Base-by-base conservation (phyloP, 2,888 invertebrate species). In the Alentia gelatinosa region DNA sequence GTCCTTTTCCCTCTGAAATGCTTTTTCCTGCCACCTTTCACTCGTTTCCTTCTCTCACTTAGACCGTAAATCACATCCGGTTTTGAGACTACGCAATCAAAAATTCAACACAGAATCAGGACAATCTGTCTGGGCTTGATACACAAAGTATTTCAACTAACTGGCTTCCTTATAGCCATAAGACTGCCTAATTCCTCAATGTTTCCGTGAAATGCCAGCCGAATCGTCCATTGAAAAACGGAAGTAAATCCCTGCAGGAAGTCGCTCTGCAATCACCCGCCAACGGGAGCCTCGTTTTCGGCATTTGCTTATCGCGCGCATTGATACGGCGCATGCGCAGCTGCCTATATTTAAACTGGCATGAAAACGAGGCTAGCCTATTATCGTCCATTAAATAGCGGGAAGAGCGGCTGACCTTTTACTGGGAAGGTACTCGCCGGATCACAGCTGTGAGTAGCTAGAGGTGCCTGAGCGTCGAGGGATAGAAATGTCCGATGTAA, bases 281-380 rank as follows among this genome's bases (percentile, higher is more conserved):
- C 19, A 3, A n/a, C 5, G 56, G 56, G 56, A n/a, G 56, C 12
- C 56, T 56, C 56, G n/a, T 56, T 56, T 56, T 56, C 56, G 56
- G n/a, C 26, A 33, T 15, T n/a, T n/a, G 15, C 79, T 79, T 79
- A 79, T 79, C 79, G 39, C 79, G 37, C 39, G 79, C 37, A 26
- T 79, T 79, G 79, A 79, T 79, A 79, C 37, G 39, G 39, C 15
- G 79, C 79, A 37, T 33, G 79, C 39, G 79, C 79, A 39, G 35
- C 37, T 39, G 79, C 5, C 79, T 79, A 79, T 37, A 79, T 79
- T 79, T 79, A 79, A 79, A 79, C 79, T 79, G 79, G 79, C 79
- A 79, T 79, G 79, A 79, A 79, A 79, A 79, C 79, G 79, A 79
- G 79, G 79, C 39, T 79, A 23, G 37, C 39, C 39, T 35, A 79